Base-by-base conservation (phyloP, 2,113 vertebrate genomes). In the Illadopsis cleaveri region DNA sequence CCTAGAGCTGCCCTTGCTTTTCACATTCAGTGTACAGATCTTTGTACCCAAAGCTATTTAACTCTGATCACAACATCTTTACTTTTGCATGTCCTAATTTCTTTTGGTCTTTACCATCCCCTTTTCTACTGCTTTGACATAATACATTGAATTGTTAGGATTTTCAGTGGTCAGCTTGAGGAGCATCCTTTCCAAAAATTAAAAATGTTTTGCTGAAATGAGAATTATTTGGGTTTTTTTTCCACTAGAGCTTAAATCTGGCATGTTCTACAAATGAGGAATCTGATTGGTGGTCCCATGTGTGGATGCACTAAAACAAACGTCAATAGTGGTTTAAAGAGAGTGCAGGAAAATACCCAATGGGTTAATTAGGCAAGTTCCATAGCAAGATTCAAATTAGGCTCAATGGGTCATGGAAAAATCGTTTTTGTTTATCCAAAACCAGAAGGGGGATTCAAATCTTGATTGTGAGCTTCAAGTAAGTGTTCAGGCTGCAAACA, bases 311-410 rank as follows among this genome's bases (percentile, higher is more conserved):
- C 71, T 92, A 86, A 91, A 82, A 53, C 82, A 86, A 82, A 81
- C 3, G 0, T 91, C 90, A 96, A 64, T 77, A 96, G 71, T 24
- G 64, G 51, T 81, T 95, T 96, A 94, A 89, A 95, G 88, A 38
- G 65, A 53, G n/a, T 33, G 20, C 25, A 83, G 78, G n/a, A 58
- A 81, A 95, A 96, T 96, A 92, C 92, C 85, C 94, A 45, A 28
- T 35, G 88, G 93, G 73, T 83, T 96, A 95, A 95, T 96, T 94
- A 95, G 60, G 35, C 40, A 80, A 47, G 71, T 91, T 95, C 85
- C 79, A 64, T 9, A 56, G 60, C 68, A 81, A 48, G 51, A 80
- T 88, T 89, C 68, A 95, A 94, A 94, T 93, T 60, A 85, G 54
- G 66, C 84, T 89, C 66, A 79, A 4, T 9, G 69, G 70, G 62